A percentile compares a stretch with the other conserved stretches of the same genome.
Conservation (phyloP, 1,140 invertebrate species). For the Macrobrachium nipponense region DNA sequence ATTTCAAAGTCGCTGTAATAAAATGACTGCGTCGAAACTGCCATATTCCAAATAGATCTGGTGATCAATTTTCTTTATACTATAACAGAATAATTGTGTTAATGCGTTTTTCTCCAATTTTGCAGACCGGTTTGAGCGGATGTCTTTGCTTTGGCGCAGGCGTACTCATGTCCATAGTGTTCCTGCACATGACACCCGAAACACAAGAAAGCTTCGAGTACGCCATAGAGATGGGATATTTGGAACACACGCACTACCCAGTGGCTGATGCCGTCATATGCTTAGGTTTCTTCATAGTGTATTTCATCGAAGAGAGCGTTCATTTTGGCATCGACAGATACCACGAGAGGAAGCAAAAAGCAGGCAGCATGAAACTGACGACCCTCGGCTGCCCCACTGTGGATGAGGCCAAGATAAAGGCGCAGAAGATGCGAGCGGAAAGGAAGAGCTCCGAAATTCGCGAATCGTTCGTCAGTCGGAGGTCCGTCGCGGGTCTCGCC, state of each 20-base stretch:
- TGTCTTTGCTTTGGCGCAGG: slow-evolving; percentile 86
- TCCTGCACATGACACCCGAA: slow-evolving; percentile 87
- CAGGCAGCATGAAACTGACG: not conserved
- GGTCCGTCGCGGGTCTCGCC: not conserved
- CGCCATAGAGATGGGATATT: slow-evolving; percentile 8
- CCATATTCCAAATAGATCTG: too few relatives aligned
- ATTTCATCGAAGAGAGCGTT: slow-evolving; percentile 69
- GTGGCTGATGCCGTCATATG: slow-evolving; percentile 68
- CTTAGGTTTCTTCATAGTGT: slow-evolving; percentile 70
- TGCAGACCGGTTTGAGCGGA: slow-evolving; percentile 67
- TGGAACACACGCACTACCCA: slow-evolving; percentile 65
- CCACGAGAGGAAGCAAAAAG: not conserved
- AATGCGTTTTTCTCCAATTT: not conserved
- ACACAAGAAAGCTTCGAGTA: slow-evolving; percentile 68
- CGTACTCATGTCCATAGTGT: slow-evolving; percentile 82
- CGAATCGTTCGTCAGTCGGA: not conserved
- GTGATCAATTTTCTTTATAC: too few relatives aligned
- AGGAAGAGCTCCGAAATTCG: not conserved
- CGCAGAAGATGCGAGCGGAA: not conserved
- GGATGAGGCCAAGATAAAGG: slow-evolving; percentile 43
- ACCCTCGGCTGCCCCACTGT: not conserved
- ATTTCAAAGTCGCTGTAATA: too few relatives aligned
- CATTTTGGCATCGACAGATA: slow-evolving; percentile 60
- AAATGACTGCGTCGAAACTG: too few relatives aligned
- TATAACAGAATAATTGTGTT: too few relatives aligned